Base-by-base conservation (phyloP, 2,888 invertebrate genomes). In the Mycalesis mineus region DNA sequence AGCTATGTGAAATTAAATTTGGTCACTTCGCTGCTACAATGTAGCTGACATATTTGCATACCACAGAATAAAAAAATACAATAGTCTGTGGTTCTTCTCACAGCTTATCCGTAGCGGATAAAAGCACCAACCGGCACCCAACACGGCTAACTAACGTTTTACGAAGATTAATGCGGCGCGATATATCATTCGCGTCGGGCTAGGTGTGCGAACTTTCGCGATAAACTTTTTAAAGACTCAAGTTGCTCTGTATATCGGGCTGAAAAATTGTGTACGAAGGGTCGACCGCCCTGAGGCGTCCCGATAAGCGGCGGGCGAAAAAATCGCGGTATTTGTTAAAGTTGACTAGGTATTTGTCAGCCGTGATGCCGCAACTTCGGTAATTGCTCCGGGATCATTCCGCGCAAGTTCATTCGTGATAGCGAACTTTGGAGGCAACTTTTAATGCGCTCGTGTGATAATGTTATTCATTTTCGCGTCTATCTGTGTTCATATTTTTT, bases 161-260 rank as follows among this genome's bases (percentile, higher is more conserved):
- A 71, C 72, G 72, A 84, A 87, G 88, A 87, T 83, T 80, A 87
- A 88, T 88, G 87, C 73, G 59, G 64, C 55, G 73, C 81, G 84
- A 85, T 87, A 84, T 80, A 84, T 87, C 88, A 88, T 83, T 72
- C 74, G 72, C 73, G 77, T 71, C 77, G 73, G 75, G 72, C 74
- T 77, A 82, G 84, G 85, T 85, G 81, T 76, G 82, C 84, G 70
- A 84, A 86, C 81, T 84, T 84, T 78, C 73, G 71, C 77, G 88
- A 88, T 88, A 86, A 88, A 89, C 86, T 88, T 89, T 75, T 88
- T 88, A 88, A 88, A 87, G 86, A 89, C 87, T 88, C 80, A 78
- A 83, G 77, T 85, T 78, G 7, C 72, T 72, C 55, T 64, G 75
- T 82, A 87, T 87, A 86, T 87, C 86, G 79, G 74, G 72, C 78